Evolutionary conservation across 1,140 invertebrate species (phyloP).

Genomic region (Phymorhynchus buccinoides): DNA sequence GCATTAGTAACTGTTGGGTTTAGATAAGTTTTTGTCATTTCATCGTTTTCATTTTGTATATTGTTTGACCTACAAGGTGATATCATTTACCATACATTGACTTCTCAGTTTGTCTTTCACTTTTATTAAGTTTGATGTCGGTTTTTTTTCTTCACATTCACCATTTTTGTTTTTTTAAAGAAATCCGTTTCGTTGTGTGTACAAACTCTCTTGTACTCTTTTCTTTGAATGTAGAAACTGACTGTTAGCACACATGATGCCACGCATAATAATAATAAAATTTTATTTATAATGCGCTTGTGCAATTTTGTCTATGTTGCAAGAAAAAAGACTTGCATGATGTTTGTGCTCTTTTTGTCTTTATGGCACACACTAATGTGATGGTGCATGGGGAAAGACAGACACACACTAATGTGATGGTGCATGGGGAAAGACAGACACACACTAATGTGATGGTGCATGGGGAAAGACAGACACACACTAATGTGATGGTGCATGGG

Average conservation of each 20-base stretch:
- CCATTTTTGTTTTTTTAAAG: background rate
- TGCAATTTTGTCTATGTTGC: too few relatives aligned
- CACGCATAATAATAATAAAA: slow-evolving; percentile 7
- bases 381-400: too few relatives aligned
- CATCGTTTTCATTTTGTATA: background rate
- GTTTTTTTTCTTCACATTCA: too few relatives aligned
- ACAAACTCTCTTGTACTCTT: background rate
- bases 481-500: too few relatives aligned
- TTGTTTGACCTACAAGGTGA: background rate
- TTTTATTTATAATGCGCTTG: background rate
- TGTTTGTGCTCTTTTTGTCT: too few relatives aligned
- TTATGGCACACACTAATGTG: too few relatives aligned
- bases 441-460: too few relatives aligned
- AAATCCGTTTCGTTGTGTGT: background rate
- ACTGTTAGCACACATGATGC: background rate
- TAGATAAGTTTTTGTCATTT: background rate
- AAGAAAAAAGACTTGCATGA: too few relatives aligned
- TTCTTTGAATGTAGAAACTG: background rate
- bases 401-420: too few relatives aligned
- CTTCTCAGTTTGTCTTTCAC: background rate
- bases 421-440: too few relatives aligned
- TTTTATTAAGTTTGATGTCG: background rate
- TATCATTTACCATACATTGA: background rate
- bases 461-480: too few relatives aligned
- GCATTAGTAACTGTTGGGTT: background rate